Percentiles rank a stretch among this genome's conserved stretches.
Conservation (phyloP, 2,888 invertebrate genomes). For the Gastrophysa polygoni region DNA sequence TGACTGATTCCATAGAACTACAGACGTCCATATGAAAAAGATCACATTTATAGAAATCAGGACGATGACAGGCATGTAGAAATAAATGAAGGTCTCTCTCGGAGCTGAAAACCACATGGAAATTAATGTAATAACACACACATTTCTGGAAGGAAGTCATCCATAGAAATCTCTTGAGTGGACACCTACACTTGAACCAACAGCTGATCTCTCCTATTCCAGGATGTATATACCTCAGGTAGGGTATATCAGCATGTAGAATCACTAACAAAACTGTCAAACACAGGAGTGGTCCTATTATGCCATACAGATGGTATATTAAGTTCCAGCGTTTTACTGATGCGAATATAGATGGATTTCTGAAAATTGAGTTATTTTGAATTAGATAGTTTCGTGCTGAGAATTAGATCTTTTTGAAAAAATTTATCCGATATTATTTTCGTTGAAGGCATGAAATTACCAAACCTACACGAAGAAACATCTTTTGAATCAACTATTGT, state of each 20-base stretch:
- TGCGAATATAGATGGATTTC: constrained; percentile 53
- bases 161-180: too few relatives aligned
- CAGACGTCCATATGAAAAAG: constrained; percentile 66
- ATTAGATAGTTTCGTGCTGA: too few relatives aligned
- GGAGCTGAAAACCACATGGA: constrained; percentile 61
- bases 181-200: constrained; percentile 70
- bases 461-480: too few relatives aligned
- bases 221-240: constrained; percentile 39
- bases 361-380: constrained; percentile 43
- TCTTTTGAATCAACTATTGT: too few relatives aligned
- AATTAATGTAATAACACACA: too few relatives aligned
- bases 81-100: constrained; percentile 67
- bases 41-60: constrained; percentile 64
- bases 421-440: too few relatives aligned
- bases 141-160: too few relatives aligned
- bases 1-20: constrained; percentile 63
- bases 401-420: too few relatives aligned
- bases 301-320: constrained; percentile 65
- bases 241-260: constrained; percentile 54
- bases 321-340: constrained; percentile 63
- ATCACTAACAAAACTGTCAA: constrained; percentile 61
- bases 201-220: constrained; percentile 63
- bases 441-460: too few relatives aligned
- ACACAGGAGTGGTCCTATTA: constrained; percentile 64
- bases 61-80: constrained; percentile 69